Evolutionary conservation across 2,888 invertebrate species (phyloP).

Genomic region (Hirudinaria manillensis): DNA sequence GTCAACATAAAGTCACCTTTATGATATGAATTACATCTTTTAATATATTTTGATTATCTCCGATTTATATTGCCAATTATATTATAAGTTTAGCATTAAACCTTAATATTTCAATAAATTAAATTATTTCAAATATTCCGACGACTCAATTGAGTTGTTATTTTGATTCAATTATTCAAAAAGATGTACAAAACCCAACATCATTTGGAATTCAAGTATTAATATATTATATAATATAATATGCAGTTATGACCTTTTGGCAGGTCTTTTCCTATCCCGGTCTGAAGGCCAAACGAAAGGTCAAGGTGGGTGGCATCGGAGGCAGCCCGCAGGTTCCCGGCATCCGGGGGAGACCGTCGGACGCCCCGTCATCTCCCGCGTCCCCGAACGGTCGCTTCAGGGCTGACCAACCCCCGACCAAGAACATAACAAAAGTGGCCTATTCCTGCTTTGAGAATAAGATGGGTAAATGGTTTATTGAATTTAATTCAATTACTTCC

Average conservation of each 20-base stretch:
- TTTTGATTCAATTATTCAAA: too few relatives aligned
- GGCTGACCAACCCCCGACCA: background rate
- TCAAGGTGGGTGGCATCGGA: slow-evolving; percentile 8
- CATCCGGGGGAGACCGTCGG: background rate
- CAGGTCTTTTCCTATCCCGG: slow-evolving; percentile 30
- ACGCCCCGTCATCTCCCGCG: background rate
- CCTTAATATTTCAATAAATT: too few relatives aligned
- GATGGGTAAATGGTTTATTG: background rate
- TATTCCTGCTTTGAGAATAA: slow-evolving; percentile 19
- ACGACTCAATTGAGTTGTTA: too few relatives aligned
- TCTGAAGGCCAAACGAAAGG: slow-evolving; percentile 23
- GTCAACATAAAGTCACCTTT: too few relatives aligned
- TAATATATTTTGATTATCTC: too few relatives aligned
- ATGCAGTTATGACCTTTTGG: background rate
- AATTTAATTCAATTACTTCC: background rate
- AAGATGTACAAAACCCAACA: too few relatives aligned
- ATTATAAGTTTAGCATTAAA: too few relatives aligned
- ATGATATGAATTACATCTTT: too few relatives aligned
- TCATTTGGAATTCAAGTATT: too few relatives aligned
- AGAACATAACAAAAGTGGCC: slow-evolving; percentile 22
- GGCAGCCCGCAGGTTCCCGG: background rate
- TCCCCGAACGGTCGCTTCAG: background rate
- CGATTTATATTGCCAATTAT: too few relatives aligned
- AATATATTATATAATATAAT: background rate
- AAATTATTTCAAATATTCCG: too few relatives aligned